These are phyloP conservation scores for Cichlasoma orientale DNA, from an alignment of 2,797 vertebrate species.

Conservation along the genomic window DNA sequence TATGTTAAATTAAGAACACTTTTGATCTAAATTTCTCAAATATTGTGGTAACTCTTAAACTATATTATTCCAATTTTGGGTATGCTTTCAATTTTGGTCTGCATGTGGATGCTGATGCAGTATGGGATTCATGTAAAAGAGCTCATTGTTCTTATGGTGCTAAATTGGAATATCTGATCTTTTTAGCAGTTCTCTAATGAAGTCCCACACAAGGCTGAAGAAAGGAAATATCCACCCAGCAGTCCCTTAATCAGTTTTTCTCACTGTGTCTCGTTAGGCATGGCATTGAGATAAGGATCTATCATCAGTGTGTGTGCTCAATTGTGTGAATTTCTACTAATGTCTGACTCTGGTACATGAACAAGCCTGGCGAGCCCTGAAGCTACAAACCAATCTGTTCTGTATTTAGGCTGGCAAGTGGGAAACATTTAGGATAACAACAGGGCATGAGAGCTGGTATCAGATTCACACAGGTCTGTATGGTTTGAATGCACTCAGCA, in stretches of 20 bases:
- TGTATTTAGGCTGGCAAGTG: not conserved
- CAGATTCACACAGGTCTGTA: not conserved
- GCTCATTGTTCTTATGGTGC: conserved; percentile 30
- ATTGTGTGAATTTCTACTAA: not conserved
- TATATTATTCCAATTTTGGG: conserved; percentile 6
- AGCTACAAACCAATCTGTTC: not conserved
- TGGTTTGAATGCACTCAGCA: not conserved
- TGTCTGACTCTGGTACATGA: conserved; percentile 1
- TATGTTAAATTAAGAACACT: conserved; percentile 17
- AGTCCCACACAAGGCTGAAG: conserved; percentile 39
- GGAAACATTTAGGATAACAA: not conserved
- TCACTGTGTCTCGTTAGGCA: conserved; percentile 49
- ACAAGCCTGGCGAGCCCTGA: not conserved
- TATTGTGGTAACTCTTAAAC: conserved; percentile 35
- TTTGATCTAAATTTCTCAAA: conserved; percentile 25
- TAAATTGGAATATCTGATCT: conserved; percentile 44
- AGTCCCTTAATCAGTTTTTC: conserved; percentile 39
- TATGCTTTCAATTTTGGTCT: not conserved
- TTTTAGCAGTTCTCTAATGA: conserved; percentile 47
- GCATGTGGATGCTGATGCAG: conserved; percentile 9
- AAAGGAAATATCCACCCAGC: conserved; percentile 33
- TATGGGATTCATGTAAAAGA: conserved; percentile 23
- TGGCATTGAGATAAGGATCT: too few relatives aligned
- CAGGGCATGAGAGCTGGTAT: not conserved
- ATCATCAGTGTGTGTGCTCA: not conserved